These are phyloP conservation scores for Smithornis capensis DNA, from an alignment of 2,113 vertebrate species.

Conservation along the genomic window DNA sequence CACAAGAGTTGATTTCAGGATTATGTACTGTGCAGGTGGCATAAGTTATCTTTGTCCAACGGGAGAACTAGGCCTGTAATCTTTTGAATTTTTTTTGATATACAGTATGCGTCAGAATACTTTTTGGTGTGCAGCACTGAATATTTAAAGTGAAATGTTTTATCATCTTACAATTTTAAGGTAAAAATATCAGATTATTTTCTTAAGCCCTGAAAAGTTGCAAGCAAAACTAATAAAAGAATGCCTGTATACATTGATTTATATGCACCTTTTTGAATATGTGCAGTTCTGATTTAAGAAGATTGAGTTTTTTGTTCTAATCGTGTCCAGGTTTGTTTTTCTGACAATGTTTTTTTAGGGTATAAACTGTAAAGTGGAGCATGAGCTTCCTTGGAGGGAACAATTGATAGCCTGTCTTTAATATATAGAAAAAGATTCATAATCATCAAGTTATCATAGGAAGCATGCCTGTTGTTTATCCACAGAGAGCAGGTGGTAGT, in stretches of 20 bases:
- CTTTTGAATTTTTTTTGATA: background rate
- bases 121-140: background rate
- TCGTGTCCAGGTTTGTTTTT: background rate
- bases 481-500: background rate
- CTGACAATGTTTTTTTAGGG: background rate
- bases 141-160: background rate
- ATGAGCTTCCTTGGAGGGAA: background rate
- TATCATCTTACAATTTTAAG: background rate
- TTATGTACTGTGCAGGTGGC: background rate
- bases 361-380: background rate
- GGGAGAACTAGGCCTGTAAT: background rate
- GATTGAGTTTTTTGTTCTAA: background rate
- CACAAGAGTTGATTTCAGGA: background rate
- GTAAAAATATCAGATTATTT: background rate
- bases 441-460: background rate
- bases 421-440: background rate
- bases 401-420: background rate
- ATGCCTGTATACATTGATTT: background rate
- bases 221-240: background rate
- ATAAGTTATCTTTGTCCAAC: background rate
- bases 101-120: background rate
- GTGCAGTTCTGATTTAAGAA: background rate
- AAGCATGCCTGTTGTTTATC: background rate
- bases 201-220: background rate
- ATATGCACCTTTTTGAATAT: background rate